Conservation (phyloP, 64 coral and sea anemone genomes). For the Montipora capricornis region DNA sequence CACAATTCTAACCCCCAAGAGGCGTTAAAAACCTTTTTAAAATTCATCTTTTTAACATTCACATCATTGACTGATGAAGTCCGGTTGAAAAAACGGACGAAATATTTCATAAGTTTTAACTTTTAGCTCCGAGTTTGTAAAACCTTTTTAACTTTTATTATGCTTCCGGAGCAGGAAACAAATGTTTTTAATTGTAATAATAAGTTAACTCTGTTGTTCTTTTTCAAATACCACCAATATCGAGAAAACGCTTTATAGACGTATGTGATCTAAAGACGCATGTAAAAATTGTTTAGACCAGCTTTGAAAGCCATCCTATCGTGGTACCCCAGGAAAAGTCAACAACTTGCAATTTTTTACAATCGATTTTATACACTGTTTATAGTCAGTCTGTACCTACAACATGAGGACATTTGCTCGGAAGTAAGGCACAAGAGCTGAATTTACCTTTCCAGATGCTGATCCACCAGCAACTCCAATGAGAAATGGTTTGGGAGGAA, state of each 20-base stretch:
- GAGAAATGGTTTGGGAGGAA: conserved; percentile 85
- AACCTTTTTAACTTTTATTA: too few relatives aligned
- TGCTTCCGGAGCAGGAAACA: too few relatives aligned
- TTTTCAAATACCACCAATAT: neutral
- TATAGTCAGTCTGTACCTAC: neutral
- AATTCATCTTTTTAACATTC: too few relatives aligned
- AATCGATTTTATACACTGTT: too few relatives aligned
- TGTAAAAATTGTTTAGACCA: neutral
- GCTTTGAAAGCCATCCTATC: neutral
- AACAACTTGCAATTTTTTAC: too few relatives aligned
- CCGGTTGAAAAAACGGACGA: too few relatives aligned
- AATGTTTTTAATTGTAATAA: too few relatives aligned
- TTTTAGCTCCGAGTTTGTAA: too few relatives aligned
- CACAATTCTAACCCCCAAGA: too few relatives aligned
- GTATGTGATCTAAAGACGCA: neutral
- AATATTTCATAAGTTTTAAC: too few relatives aligned
- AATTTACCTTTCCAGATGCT: conserved; percentile 95
- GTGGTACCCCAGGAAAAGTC: neutral
- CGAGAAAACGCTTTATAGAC: neutral
- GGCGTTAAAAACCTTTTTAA: too few relatives aligned
- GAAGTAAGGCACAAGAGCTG: neutral
- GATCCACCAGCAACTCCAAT: conserved; percentile 99
- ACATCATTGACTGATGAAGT: too few relatives aligned
- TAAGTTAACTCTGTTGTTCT: neutral
- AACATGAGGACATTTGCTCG: neutral